Evolutionary conservation across 2,888 invertebrate species (phyloP).

Genomic region (Drosophila mettleri): DNA sequence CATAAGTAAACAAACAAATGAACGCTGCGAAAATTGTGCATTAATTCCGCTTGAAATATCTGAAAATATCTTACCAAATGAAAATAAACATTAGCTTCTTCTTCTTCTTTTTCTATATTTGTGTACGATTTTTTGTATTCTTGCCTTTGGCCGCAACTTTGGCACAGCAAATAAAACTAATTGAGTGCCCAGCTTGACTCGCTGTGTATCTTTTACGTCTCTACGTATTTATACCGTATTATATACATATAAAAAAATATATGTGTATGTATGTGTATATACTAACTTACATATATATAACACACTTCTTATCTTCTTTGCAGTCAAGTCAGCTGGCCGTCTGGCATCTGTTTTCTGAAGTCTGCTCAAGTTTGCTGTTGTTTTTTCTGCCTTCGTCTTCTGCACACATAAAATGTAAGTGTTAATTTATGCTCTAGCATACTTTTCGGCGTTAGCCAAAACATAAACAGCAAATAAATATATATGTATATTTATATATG

Average conservation of each 20-base stretch:
- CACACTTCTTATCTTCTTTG: conserved; percentile 53
- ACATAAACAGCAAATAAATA: conserved; percentile 39
- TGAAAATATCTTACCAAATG: conserved; percentile 40
- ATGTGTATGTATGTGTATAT: conserved; percentile 9
- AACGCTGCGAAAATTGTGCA: conserved; percentile 35
- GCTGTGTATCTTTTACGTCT: conserved; percentile 5
- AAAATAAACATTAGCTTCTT: conserved; percentile 56
- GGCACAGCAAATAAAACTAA: conserved; percentile 64
- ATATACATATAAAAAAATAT: not conserved
- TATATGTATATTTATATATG: conserved; percentile 12
- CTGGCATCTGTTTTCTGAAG: conserved; percentile 51
- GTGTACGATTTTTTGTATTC: not conserved
- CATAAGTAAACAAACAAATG: conserved; percentile 37
- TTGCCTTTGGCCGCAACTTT: conserved; percentile 22
- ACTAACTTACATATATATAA: conserved; percentile 30
- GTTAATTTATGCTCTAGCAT: conserved; percentile 73
- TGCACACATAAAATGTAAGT: conserved; percentile 66
- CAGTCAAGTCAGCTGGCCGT: conserved; percentile 51
- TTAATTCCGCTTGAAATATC: conserved; percentile 55
- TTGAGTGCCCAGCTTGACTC: conserved; percentile 52
- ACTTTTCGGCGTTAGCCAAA: conserved; percentile 46
- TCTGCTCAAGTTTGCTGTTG: conserved; percentile 31
- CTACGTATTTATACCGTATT: not conserved
- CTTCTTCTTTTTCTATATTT: not conserved
- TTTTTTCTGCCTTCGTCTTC: not conserved